Evolutionary conservation across 2,797 vertebrate species (phyloP).

Genomic region (Myotis vivesi): DNA sequence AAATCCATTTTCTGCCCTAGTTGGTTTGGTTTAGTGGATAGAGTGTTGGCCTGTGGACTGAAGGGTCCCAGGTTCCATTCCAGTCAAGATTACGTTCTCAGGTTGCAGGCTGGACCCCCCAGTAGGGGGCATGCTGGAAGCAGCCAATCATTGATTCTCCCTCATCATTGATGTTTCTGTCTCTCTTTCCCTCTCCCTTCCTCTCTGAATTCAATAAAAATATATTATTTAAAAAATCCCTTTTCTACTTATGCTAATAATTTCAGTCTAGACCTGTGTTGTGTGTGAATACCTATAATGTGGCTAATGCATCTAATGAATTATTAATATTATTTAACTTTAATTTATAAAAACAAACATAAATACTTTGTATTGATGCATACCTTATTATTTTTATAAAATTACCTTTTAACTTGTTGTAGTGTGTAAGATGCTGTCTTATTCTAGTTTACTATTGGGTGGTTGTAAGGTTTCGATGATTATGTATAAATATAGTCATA

Average conservation of each 20-base stretch:
- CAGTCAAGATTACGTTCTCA: too few species aligned
- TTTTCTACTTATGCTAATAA: neutral
- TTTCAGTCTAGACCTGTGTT: neutral
- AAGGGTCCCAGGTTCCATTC: too few species aligned
- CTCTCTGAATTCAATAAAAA: too few species aligned
- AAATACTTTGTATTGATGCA: neutral
- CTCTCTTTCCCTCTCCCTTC: too few species aligned
- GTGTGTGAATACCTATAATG: neutral
- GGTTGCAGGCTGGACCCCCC: too few species aligned
- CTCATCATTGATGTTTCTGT: too few species aligned
- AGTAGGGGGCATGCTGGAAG: too few species aligned
- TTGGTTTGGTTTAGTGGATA: too few species aligned
- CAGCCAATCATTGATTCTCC: too few species aligned
- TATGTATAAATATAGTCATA: neutral
- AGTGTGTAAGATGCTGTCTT: neutral
- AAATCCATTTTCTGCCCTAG: neutral
- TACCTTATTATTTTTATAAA: neutral
- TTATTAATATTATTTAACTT: neutral
- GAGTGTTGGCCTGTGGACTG: too few species aligned
- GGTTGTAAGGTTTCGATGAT: neutral
- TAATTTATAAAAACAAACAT: neutral
- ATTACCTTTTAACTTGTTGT: neutral
- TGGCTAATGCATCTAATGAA: neutral
- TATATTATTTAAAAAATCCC: neutral
- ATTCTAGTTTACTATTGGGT: neutral